These are phyloP conservation scores for Actenoides hombroni DNA, from an alignment of 2,113 vertebrate species.

Conservation along the genomic window DNA sequence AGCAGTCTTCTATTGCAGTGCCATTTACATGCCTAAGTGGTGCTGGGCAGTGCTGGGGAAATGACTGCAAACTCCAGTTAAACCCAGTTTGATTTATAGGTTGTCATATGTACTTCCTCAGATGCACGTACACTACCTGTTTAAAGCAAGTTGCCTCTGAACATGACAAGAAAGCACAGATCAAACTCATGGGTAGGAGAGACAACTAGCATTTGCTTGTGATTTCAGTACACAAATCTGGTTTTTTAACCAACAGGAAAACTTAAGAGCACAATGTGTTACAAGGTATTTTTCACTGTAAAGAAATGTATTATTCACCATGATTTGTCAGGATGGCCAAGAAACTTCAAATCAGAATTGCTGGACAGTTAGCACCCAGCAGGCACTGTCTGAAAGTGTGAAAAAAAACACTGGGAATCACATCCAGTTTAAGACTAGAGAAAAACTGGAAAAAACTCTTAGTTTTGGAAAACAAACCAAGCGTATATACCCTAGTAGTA, in stretches of 20 bases:
- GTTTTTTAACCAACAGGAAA: background rate
- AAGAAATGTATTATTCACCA: background rate
- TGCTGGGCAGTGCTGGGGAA: background rate
- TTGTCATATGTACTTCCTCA: no score
- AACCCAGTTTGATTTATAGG: background rate
- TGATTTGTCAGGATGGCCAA: background rate
- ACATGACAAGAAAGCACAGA: background rate
- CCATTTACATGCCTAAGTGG: background rate
- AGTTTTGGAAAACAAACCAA: background rate
- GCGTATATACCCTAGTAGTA: background rate
- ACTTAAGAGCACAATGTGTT: background rate
- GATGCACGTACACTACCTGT: no score
- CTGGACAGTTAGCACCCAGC: background rate
- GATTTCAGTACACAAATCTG: background rate
- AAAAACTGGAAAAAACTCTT: background rate
- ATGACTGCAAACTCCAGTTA: background rate
- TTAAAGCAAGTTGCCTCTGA: background rate
- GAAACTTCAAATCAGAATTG: background rate
- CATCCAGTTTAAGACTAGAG: background rate
- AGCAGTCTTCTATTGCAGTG: background rate
- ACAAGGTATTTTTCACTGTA: background rate
- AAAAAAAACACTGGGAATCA: background rate
- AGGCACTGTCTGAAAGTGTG: background rate
- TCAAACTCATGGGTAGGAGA: background rate
- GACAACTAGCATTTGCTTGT: background rate